These are phyloP conservation scores for Drosophila robusta DNA, from an alignment of 2,888 invertebrate species.

Conservation along the genomic window DNA sequence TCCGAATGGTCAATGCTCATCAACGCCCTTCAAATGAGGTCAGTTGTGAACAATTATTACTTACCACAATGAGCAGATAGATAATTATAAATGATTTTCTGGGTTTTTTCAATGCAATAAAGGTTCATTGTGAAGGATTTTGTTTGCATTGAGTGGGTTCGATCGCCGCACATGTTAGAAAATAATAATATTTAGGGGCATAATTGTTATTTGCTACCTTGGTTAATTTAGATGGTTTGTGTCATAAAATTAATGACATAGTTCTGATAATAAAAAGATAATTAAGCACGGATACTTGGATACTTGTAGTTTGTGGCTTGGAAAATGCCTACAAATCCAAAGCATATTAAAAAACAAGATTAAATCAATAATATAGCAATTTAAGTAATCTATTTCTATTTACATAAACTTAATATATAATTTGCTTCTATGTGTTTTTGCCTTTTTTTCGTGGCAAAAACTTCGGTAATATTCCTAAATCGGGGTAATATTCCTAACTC, in stretches of 20 bases:
- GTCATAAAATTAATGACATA: conserved; percentile 33
- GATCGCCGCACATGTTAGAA: conserved; percentile 5
- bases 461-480: not conserved
- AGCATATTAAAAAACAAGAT: not conserved
- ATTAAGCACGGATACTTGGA: not conserved
- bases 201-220: conserved; percentile 28
- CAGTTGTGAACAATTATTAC: conserved; percentile 52
- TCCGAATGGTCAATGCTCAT: conserved; percentile 69
- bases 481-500: not conserved
- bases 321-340: not conserved
- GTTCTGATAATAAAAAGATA: conserved; percentile 21
- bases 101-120: conserved; percentile 36
- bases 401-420: too few relatives aligned
- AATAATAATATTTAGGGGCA: conserved; percentile 2
- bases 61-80: conserved; percentile 5
- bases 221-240: not conserved
- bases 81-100: conserved; percentile 45
- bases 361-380: not conserved
- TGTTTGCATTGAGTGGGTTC: conserved; percentile 8
- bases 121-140: conserved; percentile 75
- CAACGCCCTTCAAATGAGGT: conserved; percentile 72
- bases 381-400: not conserved
- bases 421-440: too few relatives aligned
- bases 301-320: not conserved
- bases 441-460: not conserved